Percentiles rank a stretch among this genome's conserved stretches.
These are phyloP conservation scores for Fabriciana adippe DNA, from an alignment of 2,888 invertebrate genomes.

Conservation along the genomic window DNA sequence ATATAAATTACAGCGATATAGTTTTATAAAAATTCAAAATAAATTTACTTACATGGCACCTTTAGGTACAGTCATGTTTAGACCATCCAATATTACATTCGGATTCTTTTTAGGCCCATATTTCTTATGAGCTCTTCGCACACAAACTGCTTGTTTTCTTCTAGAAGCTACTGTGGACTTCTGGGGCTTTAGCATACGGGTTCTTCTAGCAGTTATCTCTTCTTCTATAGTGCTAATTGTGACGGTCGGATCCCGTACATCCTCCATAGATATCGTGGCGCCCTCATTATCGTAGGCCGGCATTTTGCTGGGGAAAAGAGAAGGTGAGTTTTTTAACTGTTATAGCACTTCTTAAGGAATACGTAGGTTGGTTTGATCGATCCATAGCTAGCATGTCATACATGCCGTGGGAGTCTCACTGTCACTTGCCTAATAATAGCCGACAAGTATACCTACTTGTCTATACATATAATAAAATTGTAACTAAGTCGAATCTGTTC, in stretches of 20 bases:
- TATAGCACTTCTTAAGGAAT: neutral
- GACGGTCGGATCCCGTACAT: constrained; percentile 56
- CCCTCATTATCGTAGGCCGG: constrained; percentile 78
- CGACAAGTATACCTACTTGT: no score
- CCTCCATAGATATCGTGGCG: constrained; percentile 75
- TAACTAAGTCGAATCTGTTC: no score
- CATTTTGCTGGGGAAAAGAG: constrained; percentile 58
- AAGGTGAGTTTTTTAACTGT: neutral
- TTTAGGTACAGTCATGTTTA: constrained; percentile 96
- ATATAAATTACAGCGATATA: constrained; percentile 4
- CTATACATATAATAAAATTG: no score
- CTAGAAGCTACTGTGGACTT: constrained; percentile 87
- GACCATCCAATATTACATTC: constrained; percentile 90
- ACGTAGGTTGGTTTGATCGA: no score
- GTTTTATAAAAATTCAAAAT: constrained; percentile 10
- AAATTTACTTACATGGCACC: constrained; percentile 89
- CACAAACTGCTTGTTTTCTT: constrained; percentile 91
- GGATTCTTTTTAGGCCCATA: constrained; percentile 91
- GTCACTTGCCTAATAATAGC: no score
- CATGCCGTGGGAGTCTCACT: no score
- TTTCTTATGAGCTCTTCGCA: constrained; percentile 90
- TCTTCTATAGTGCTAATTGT: constrained; percentile 64
- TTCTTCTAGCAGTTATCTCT: constrained; percentile 59
- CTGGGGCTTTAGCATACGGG: constrained; percentile 79
- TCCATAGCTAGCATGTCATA: neutral